Conservation (phyloP, 1,140 invertebrate genomes). For the Andricus grossulariae region DNA sequence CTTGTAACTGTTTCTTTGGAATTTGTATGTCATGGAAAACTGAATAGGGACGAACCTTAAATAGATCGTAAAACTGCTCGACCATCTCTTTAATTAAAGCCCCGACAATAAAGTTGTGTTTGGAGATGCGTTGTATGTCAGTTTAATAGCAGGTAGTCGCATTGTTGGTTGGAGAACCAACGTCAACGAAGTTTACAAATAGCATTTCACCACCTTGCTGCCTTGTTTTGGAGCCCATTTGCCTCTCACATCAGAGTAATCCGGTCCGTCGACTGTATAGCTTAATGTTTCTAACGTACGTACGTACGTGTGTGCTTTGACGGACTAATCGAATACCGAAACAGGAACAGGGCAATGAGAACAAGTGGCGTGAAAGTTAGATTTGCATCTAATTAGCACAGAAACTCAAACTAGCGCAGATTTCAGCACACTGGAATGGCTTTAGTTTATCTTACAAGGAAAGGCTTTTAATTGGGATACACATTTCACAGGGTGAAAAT, state of each 20-base stretch:
- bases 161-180: conserved; percentile 8
- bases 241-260: conserved; percentile 26
- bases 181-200: conserved; percentile 22
- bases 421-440: background rate
- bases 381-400: conserved; percentile 6
- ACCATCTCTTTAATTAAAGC: background rate
- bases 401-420: background rate
- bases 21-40: too few species aligned
- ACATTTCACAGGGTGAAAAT: too few species aligned
- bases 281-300: conserved; percentile 13
- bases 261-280: background rate
- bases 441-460: too few species aligned
- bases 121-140: background rate
- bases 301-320: background rate
- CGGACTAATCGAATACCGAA: conserved; percentile 9
- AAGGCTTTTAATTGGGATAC: too few species aligned
- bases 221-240: conserved; percentile 8
- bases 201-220: conserved; percentile 7
- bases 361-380: background rate
- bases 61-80: background rate
- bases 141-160: background rate
- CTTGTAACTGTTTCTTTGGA: too few species aligned
- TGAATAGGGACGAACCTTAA: too few species aligned
- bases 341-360: conserved; percentile 12
- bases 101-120: background rate